A percentile compares a stretch with the other conserved stretches of the same genome.
Evolutionary conservation across 2,888 invertebrate genomes (phyloP).

Genomic region (Erebia epiphron): DNA sequence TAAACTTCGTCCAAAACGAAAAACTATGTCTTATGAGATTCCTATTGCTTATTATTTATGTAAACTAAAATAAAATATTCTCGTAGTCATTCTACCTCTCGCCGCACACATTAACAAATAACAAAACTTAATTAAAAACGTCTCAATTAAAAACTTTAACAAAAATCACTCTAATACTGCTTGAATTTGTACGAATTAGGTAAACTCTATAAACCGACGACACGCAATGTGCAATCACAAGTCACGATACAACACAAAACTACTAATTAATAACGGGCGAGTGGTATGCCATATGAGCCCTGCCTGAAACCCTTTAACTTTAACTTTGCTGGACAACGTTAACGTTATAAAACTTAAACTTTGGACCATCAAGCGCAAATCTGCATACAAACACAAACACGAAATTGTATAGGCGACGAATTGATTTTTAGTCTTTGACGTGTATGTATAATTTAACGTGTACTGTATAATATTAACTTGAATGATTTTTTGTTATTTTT

Average conservation of each 20-base stretch:
- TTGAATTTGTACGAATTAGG: conserved; percentile 81
- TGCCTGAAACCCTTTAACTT: not conserved
- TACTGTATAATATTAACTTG: too few species aligned
- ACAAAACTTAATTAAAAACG: conserved; percentile 79
- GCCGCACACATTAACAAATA: conserved; percentile 73
- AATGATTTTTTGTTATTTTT: too few species aligned
- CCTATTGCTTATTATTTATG: conserved; percentile 28
- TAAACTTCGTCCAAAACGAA: conserved; percentile 35
- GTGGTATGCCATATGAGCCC: not conserved
- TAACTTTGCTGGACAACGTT: too few species aligned
- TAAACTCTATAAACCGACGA: conserved; percentile 63
- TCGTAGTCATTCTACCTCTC: conserved; percentile 41
- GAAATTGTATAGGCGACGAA: too few species aligned
- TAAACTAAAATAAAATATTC: conserved; percentile 32
- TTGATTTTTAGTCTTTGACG: too few species aligned
- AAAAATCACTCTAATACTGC: conserved; percentile 83
- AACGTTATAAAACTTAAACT: too few species aligned
- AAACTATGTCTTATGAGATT: conserved; percentile 38
- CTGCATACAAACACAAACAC: too few species aligned
- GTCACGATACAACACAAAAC: conserved; percentile 57
- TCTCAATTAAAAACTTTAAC: conserved; percentile 80
- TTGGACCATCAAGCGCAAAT: too few species aligned
- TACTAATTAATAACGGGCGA: conserved; percentile 15
- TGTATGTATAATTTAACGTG: too few species aligned
- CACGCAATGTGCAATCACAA: conserved; percentile 62